Percentiles rank a stretch among this genome's conserved stretches.
phyloP scores from a whole-genome alignment of 2,888 invertebrate species.

The Ditylenchus weischeri region DNA sequence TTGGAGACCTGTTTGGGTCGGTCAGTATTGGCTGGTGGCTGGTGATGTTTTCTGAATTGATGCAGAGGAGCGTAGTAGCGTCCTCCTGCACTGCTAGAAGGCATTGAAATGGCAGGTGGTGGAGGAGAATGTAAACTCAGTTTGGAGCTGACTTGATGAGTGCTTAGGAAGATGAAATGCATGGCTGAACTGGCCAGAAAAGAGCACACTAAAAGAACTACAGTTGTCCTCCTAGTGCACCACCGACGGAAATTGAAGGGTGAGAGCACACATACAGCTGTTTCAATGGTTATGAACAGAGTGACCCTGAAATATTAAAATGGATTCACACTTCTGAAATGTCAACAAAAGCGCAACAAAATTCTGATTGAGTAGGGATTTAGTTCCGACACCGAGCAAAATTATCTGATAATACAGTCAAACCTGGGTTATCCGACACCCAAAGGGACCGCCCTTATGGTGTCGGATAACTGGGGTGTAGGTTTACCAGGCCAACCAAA shows the following conservation, averaged over 20 bases:
- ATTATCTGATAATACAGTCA: no score
- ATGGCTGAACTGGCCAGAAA: constrained; percentile 21
- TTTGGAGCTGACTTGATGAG: constrained; percentile 24
- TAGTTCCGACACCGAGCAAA: no score
- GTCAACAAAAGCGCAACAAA: no score
- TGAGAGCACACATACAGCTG: constrained; percentile 50
- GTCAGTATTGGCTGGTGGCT: no score
- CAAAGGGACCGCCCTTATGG: no score
- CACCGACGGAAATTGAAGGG: constrained; percentile 53
- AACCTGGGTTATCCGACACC: no score
- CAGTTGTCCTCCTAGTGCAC: constrained; percentile 40
- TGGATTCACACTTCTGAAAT: no score
- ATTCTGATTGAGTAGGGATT: no score
- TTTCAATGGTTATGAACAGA: constrained; percentile 51
- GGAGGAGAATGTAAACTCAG: constrained; percentile 6
- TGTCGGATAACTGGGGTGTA: no score
- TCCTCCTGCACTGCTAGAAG: background rate
- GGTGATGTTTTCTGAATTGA: no score
- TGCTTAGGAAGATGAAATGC: constrained; percentile 33
- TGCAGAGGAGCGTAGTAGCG: background rate
- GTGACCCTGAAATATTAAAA: constrained; percentile 40
- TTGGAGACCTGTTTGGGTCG: no score
- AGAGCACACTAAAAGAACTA: constrained; percentile 26
- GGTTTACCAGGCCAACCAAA: no score
- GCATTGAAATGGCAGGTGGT: constrained; percentile 1